Conservation (phyloP, 2,113 vertebrate genomes). For the Syngnathus typhle region DNA sequence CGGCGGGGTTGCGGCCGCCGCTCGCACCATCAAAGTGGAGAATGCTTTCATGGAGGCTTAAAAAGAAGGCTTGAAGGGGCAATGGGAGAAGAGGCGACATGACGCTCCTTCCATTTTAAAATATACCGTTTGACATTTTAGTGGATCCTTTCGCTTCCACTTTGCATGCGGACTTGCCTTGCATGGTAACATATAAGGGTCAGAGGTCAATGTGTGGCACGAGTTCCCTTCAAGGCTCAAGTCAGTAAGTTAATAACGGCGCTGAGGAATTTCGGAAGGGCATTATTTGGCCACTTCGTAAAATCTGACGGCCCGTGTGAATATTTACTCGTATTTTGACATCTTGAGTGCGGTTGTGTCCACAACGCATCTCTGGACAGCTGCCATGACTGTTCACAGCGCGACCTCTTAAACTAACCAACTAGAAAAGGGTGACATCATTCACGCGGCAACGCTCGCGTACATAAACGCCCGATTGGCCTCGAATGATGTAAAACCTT, state of each 20-base stretch:
- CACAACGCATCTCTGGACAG: background rate
- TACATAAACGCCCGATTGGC: background rate
- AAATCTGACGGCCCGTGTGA: no score
- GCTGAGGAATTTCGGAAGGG: no score
- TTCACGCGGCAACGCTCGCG: no score
- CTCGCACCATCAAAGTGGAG: conserved; percentile 48
- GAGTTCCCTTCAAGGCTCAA: no score
- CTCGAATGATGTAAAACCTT: background rate
- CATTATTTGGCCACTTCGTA: no score
- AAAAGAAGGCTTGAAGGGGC: conserved; percentile 33
- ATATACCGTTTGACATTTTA: background rate
- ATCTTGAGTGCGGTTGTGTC: background rate
- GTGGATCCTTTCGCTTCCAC: background rate
- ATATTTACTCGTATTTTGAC: no score
- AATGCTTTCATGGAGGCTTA: conserved; percentile 30
- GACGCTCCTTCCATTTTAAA: background rate
- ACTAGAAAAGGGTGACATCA: background rate
- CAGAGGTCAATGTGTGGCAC: no score
- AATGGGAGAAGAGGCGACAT: conserved; percentile 11
- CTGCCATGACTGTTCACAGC: background rate
- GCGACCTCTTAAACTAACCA: background rate
- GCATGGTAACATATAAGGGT: no score
- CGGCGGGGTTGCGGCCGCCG: conserved; percentile 33
- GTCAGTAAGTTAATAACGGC: no score
- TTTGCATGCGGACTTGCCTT: background rate